phyloP scores from a whole-genome alignment of 2,888 invertebrate species.

The Ariolimax columbianus region DNA sequence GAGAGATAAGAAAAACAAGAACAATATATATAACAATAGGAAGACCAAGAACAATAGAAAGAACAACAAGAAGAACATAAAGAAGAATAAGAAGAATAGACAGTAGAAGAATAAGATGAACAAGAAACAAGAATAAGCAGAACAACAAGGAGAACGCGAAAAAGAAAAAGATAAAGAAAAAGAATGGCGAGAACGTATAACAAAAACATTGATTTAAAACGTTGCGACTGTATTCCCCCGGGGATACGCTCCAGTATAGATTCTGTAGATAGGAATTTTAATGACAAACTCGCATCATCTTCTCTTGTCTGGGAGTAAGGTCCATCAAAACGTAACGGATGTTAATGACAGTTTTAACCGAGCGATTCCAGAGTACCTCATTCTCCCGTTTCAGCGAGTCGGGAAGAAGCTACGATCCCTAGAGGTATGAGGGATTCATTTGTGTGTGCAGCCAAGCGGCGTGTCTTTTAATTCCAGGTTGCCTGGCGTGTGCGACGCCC shows the following conservation, averaged over 20 bases:
- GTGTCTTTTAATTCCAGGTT: not conserved
- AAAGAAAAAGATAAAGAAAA: too few species aligned
- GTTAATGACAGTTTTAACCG: not conserved
- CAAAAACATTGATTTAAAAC: not conserved
- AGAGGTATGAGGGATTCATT: not conserved
- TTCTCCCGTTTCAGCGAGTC: not conserved
- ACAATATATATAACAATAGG: too few species aligned
- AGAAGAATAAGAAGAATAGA: too few species aligned
- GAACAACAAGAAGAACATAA: too few species aligned
- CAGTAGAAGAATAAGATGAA: too few species aligned
- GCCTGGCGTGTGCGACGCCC: not conserved
- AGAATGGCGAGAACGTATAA: too few species aligned
- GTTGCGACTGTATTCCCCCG: not conserved
- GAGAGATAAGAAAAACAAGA: too few species aligned
- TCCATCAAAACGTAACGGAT: not conserved
- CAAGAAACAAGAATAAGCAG: too few species aligned
- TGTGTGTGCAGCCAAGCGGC: constrained; percentile 9
- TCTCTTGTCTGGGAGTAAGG: not conserved
- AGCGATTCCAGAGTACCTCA: constrained; percentile 1
- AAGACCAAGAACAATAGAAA: too few species aligned
- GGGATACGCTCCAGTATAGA: not conserved
- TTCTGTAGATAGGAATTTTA: not conserved
- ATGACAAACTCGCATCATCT: not conserved
- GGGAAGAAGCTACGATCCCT: not conserved
- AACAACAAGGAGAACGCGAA: too few species aligned